phyloP scores from a whole-genome alignment of 2,888 invertebrate genomes.

The Cryptus viduatorius region DNA sequence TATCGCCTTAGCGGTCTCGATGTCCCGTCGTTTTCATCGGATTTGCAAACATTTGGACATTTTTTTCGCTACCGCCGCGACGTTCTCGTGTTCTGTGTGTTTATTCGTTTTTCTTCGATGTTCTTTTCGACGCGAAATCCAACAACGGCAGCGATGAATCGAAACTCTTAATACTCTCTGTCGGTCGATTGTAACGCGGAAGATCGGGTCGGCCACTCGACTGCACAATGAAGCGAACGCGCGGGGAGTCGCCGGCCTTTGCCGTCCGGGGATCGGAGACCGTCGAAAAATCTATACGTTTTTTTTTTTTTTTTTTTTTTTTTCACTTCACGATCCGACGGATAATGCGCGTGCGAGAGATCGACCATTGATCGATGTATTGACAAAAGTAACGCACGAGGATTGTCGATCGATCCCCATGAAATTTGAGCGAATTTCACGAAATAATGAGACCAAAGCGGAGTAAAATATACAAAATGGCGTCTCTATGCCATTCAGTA shows the following conservation, averaged over 20 bases:
- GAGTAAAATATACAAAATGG: constrained; percentile 7
- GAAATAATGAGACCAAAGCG: constrained; percentile 34
- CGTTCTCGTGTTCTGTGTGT: constrained; percentile 43
- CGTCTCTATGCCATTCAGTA: neutral
- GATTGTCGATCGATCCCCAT: constrained; percentile 41
- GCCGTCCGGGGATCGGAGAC: constrained; percentile 32
- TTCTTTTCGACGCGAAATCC: constrained; percentile 76
- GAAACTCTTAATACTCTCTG: constrained; percentile 41
- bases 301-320: constrained; percentile 43
- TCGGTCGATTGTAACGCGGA: constrained; percentile 54
- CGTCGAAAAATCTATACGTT: constrained; percentile 43
- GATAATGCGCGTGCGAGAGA: constrained; percentile 63
- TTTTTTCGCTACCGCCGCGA: constrained; percentile 65
- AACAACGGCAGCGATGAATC: constrained; percentile 71
- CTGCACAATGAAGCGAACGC: constrained; percentile 64
- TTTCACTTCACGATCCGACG: constrained; percentile 52
- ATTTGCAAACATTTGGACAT: constrained; percentile 79
- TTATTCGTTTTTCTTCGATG: constrained; percentile 71
- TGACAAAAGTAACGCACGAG: constrained; percentile 19
- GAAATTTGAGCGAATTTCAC: constrained; percentile 37
- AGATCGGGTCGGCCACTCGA: constrained; percentile 67
- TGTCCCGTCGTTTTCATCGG: constrained; percentile 67
- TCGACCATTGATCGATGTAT: constrained; percentile 37
- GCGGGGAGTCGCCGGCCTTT: constrained; percentile 59
- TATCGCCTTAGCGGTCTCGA: constrained; percentile 64